phyloP scores from a whole-genome alignment of 2,888 invertebrate genomes.

The Tribolium freemani region DNA sequence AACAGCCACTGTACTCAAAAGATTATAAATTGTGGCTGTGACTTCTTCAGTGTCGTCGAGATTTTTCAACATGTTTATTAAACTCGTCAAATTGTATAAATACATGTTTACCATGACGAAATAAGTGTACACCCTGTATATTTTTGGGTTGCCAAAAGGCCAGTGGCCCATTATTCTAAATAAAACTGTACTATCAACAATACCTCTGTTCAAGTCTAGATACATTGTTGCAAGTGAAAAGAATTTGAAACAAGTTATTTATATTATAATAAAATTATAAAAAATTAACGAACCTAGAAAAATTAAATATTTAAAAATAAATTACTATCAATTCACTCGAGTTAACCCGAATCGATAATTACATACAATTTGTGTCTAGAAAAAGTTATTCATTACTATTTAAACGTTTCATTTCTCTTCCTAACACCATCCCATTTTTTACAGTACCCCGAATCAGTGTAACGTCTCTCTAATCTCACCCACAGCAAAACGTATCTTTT shows the following conservation, averaged over 20 bases:
- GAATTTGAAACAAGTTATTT: not conserved
- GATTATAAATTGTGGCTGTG: constrained; percentile 16
- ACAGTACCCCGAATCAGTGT: not conserved
- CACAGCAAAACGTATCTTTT: not conserved
- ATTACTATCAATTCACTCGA: not conserved
- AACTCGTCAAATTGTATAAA: constrained; percentile 17
- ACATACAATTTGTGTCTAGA: not conserved
- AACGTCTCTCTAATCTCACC: not conserved
- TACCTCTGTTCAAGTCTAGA: constrained; percentile 1
- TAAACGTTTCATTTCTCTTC: not conserved
- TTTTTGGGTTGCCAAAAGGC: constrained; percentile 4
- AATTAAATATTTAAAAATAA: not conserved
- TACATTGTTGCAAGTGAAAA: not conserved
- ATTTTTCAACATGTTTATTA: constrained; percentile 13
- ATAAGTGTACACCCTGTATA: constrained; percentile 7
- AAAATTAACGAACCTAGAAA: not conserved
- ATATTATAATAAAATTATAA: not conserved
- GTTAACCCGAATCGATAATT: not conserved
- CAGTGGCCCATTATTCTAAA: constrained; percentile 19
- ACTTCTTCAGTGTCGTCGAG: constrained; percentile 19
- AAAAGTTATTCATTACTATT: not conserved
- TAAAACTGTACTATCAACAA: not conserved
- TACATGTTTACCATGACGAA: constrained; percentile 13
- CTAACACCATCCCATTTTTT: not conserved
- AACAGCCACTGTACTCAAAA: constrained; percentile 11